These are phyloP conservation scores for Catharus ustulatus DNA, from an alignment of 2,797 vertebrate species.

Conservation along the genomic window DNA sequence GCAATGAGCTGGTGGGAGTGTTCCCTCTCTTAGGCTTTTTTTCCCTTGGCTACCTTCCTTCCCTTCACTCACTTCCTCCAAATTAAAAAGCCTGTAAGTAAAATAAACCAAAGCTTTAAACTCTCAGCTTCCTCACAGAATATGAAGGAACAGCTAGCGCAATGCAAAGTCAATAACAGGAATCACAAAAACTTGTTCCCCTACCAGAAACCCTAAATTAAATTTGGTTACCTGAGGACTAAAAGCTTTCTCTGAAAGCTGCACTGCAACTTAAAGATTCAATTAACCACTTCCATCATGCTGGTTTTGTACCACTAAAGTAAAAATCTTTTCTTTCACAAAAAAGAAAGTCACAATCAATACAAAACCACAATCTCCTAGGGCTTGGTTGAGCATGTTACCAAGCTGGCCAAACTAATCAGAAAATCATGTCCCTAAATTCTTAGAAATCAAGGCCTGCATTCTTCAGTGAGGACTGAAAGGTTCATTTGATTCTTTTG, in stretches of 20 bases:
- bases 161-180: neutral
- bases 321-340: neutral
- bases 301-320: neutral
- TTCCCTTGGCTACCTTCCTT: neutral
- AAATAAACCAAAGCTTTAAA: neutral
- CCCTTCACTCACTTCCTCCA: neutral
- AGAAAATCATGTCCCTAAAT: neutral
- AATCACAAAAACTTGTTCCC: neutral
- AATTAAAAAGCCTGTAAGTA: neutral
- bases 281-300: slow-evolving; percentile 34
- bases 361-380: neutral
- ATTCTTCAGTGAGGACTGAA: neutral
- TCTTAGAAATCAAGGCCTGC: neutral
- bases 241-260: slow-evolving; percentile 63
- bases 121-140: neutral
- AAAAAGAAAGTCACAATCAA: neutral
- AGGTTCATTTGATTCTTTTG: neutral
- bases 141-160: neutral
- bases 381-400: neutral
- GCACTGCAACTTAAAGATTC: slow-evolving; percentile 1
- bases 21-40: neutral
- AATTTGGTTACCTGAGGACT: slow-evolving; percentile 66
- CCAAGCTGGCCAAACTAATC: neutral
- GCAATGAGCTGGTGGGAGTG: neutral
- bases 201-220: slow-evolving; percentile 57